Conservation (phyloP, 2,888 invertebrate species). For the Protodeltote pygarga region DNA sequence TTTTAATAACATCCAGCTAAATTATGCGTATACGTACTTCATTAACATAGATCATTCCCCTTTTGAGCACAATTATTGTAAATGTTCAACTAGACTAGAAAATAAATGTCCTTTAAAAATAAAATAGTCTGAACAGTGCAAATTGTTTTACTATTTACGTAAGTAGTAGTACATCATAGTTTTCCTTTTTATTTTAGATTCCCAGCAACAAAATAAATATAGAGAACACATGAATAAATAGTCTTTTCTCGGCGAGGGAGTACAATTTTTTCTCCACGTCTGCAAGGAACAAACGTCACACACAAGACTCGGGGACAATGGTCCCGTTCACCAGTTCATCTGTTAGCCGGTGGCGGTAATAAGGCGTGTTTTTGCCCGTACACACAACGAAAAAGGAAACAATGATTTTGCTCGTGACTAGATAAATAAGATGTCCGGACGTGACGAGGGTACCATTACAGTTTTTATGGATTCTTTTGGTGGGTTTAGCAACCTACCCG, state of each 20-base stretch:
- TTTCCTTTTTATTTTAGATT: constrained; percentile 34
- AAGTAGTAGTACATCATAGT: constrained; percentile 4
- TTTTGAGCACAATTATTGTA: neutral
- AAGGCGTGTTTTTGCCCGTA: constrained; percentile 77
- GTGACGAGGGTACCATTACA: constrained; percentile 83
- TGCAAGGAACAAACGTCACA: constrained; percentile 72
- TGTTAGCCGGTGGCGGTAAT: constrained; percentile 77
- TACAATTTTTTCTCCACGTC: constrained; percentile 56
- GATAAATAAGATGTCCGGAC: constrained; percentile 84
- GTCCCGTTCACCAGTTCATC: constrained; percentile 74
- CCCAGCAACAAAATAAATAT: constrained; percentile 46
- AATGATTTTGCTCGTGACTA: constrained; percentile 83
- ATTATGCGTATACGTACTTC: constrained; percentile 25
- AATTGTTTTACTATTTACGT: neutral
- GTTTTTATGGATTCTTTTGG: constrained; percentile 83
- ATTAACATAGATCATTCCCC: constrained; percentile 8
- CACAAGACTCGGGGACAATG: constrained; percentile 73
- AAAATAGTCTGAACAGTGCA: neutral
- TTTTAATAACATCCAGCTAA: constrained; percentile 30
- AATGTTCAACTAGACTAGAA: too few relatives aligned
- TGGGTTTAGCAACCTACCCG: constrained; percentile 59
- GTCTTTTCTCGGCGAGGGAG: constrained; percentile 52
- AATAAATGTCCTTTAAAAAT: constrained; percentile 1
- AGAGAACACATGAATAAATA: constrained; percentile 64
- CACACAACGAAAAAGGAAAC: constrained; percentile 78